Conservation (phyloP, 2,888 invertebrate species). For the Hemicrepidius hirtus region DNA sequence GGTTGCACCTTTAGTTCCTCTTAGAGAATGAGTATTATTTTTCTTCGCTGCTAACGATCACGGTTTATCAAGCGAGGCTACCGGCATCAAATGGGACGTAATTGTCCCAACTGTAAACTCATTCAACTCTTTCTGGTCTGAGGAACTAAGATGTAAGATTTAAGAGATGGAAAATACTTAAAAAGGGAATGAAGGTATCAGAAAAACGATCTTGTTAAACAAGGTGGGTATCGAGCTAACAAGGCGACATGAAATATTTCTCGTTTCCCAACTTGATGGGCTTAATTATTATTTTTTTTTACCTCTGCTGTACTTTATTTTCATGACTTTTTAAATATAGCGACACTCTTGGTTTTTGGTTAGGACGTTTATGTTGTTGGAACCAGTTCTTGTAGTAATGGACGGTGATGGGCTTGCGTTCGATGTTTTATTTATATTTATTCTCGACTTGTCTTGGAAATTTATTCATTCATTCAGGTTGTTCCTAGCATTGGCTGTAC, state of each 20-base stretch:
- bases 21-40: not conserved
- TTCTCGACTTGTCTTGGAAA: slow-evolving; percentile 12
- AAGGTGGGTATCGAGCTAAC: slow-evolving; percentile 15
- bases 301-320: not conserved
- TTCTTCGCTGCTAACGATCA: not conserved
- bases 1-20: too few relatives aligned
- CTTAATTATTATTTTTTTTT: slow-evolving; percentile 19
- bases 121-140: not conserved
- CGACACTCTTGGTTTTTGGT: slow-evolving; percentile 16
- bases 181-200: not conserved
- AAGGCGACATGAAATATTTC: slow-evolving; percentile 23
- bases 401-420: slow-evolving; percentile 11
- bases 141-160: not conserved
- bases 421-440: slow-evolving; percentile 27
- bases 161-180: not conserved
- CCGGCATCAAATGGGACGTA: not conserved
- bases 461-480: slow-evolving; percentile 28
- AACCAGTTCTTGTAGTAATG: slow-evolving; percentile 7
- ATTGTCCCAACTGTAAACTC: not conserved
- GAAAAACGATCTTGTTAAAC: slow-evolving; percentile 11
- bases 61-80: slow-evolving; percentile 6
- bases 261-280: not conserved
- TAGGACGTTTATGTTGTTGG: not conserved
- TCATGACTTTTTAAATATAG: slow-evolving; percentile 12
- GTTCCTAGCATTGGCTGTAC: slow-evolving; percentile 4